phyloP scores from a whole-genome alignment of 2,113 vertebrate species.

The Phalacrocorax brasilianus region DNA sequence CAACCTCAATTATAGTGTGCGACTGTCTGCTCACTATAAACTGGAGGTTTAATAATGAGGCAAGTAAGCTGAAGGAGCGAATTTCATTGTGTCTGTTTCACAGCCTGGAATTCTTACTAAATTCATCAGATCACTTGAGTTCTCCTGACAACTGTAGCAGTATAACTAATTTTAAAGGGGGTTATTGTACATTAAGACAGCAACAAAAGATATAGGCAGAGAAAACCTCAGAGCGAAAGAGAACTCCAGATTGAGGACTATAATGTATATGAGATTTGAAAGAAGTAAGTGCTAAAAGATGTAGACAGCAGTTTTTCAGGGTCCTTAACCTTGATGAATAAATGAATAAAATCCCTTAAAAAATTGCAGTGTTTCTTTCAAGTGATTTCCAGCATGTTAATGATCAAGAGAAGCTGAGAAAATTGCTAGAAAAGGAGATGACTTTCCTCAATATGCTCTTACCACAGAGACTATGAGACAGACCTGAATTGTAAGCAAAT shows the following conservation, averaged over 20 bases:
- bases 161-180: constrained; percentile 58
- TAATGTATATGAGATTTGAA: constrained; percentile 64
- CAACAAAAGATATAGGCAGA: constrained; percentile 44
- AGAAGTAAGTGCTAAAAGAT: constrained; percentile 68
- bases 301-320: constrained; percentile 71
- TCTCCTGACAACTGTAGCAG: constrained; percentile 54
- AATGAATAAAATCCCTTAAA: constrained; percentile 73
- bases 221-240: constrained; percentile 43
- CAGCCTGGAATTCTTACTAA: constrained; percentile 41
- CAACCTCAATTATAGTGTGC: constrained; percentile 45
- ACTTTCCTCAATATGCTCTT: constrained; percentile 52
- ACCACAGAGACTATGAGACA: constrained; percentile 31
- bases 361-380: constrained; percentile 66
- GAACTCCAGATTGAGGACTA: constrained; percentile 42
- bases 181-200: constrained; percentile 55
- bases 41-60: constrained; percentile 57
- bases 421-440: constrained; percentile 57
- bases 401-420: constrained; percentile 67
- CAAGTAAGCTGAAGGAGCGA: constrained; percentile 27
- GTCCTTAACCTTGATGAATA: constrained; percentile 77
- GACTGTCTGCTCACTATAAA: constrained; percentile 58
- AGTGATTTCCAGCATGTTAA: constrained; percentile 71
- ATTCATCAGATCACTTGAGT: constrained; percentile 43
- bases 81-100: constrained; percentile 50
- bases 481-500: constrained; percentile 51